Percentiles rank a stretch among this genome's conserved stretches.
phyloP scores from a whole-genome alignment of 2,888 invertebrate species.

The Carterocephalus palaemon region DNA sequence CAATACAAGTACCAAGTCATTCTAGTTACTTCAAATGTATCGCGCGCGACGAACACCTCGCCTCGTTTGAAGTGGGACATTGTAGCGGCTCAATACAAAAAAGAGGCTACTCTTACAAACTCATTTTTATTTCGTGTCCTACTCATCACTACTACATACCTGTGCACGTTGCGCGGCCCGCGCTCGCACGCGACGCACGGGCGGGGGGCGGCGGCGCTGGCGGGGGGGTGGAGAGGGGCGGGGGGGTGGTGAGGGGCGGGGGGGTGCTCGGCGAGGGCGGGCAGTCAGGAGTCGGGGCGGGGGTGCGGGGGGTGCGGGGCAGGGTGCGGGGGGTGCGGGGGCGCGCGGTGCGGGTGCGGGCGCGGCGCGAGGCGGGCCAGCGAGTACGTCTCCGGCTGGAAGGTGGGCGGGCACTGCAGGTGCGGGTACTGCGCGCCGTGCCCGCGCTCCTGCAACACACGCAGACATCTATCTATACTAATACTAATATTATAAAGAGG shows the following conservation, averaged over 20 bases:
- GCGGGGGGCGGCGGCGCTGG: background rate
- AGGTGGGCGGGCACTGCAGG: conserved; percentile 91
- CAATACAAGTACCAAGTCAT: too few relatives aligned
- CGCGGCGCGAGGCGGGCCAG: conserved; percentile 69
- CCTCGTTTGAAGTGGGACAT: too few relatives aligned
- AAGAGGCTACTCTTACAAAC: too few relatives aligned
- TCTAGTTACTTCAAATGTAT: too few relatives aligned
- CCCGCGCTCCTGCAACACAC: conserved; percentile 22
- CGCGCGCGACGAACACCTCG: too few relatives aligned
- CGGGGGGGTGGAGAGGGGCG: too few relatives aligned
- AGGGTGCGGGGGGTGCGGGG: conserved; percentile 19
- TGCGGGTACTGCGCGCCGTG: conserved; percentile 81
- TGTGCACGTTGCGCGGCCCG: background rate
- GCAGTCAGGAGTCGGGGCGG: background rate
- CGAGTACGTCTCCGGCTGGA: conserved; percentile 91
- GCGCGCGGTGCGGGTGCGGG: conserved; percentile 30
- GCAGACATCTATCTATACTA: background rate
- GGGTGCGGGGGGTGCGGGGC: conserved; percentile 4
- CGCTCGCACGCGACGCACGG: conserved; percentile 1
- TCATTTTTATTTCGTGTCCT: too few relatives aligned
- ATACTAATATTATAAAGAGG: too few relatives aligned
- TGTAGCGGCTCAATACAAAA: too few relatives aligned
- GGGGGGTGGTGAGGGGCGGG: too few relatives aligned
- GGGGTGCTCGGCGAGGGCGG: conserved; percentile 3
- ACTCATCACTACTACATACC: background rate